These are phyloP conservation scores for Columba janthina DNA, from an alignment of 2,113 vertebrate species.

Conservation along the genomic window DNA sequence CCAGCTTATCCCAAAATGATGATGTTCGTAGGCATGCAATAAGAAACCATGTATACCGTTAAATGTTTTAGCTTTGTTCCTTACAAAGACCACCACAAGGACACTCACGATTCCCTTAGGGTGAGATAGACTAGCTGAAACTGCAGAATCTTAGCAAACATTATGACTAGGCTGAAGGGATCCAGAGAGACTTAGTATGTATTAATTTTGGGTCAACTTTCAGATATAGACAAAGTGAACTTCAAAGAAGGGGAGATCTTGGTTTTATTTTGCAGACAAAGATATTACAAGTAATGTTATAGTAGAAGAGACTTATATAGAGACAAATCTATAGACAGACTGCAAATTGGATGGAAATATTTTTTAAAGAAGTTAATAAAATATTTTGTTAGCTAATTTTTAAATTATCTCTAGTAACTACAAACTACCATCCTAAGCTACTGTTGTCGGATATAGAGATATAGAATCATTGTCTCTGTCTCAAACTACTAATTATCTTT, in stretches of 20 bases:
- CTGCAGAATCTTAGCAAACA: neutral
- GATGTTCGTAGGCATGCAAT: neutral
- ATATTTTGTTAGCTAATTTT: neutral
- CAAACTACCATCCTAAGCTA: neutral
- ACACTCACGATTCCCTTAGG: rapidly evolving
- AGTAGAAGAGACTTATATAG: neutral
- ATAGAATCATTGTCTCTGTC: neutral
- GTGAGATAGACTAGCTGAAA: neutral
- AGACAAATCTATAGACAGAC: neutral
- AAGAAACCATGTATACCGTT: neutral
- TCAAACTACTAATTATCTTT: neutral
- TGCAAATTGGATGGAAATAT: neutral
- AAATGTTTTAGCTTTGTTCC: neutral
- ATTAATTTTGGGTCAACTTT: neutral
- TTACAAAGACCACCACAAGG: neutral
- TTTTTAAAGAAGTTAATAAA: neutral
- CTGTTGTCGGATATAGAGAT: neutral
- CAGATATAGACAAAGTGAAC: neutral
- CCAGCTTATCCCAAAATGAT: neutral
- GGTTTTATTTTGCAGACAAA: neutral
- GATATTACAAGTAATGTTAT: neutral
- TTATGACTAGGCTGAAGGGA: neutral
- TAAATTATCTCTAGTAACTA: neutral
- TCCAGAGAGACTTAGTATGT: neutral
- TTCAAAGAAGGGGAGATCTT: neutral